phyloP scores from a whole-genome alignment of 2,888 invertebrate genomes.

The Meloe dianella region DNA sequence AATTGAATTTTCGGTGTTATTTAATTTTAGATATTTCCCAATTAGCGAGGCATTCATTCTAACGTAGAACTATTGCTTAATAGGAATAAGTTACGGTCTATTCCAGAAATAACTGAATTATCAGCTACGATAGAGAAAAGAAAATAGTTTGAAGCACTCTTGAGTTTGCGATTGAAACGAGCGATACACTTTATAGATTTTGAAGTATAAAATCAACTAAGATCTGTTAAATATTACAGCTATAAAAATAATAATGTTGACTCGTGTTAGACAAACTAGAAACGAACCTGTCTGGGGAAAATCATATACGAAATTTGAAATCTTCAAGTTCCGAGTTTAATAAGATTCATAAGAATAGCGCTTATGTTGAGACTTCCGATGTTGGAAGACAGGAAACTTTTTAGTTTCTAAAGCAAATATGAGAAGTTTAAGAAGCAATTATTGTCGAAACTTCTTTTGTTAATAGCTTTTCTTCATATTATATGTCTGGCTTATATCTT shows the following conservation, averaged over 20 bases:
- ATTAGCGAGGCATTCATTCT: too few relatives aligned
- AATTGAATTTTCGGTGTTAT: too few relatives aligned
- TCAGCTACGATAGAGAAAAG: background rate
- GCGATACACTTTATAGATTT: background rate
- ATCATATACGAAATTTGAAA: background rate
- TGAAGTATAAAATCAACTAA: background rate
- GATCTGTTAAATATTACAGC: background rate
- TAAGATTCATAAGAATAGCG: background rate
- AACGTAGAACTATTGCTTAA: too few relatives aligned
- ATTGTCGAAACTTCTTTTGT: background rate
- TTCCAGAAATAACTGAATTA: background rate
- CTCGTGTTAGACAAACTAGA: background rate
- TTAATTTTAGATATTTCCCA: too few relatives aligned
- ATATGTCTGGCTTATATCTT: background rate
- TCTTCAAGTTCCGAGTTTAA: background rate
- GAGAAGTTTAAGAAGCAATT: slow-evolving; percentile 7
- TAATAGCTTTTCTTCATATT: background rate
- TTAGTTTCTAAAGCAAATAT: slow-evolving; percentile 1
- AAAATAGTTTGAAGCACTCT: background rate
- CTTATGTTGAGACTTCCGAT: background rate
- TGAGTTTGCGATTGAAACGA: background rate
- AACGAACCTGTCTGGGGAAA: background rate
- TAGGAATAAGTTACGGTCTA: background rate
- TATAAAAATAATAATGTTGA: background rate
- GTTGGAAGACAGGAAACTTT: background rate